Evolutionary conservation across 1,140 invertebrate species (phyloP), one percentile per base, ranked within the genome.

Genomic region (Acromyrmex echinatior): DNA sequence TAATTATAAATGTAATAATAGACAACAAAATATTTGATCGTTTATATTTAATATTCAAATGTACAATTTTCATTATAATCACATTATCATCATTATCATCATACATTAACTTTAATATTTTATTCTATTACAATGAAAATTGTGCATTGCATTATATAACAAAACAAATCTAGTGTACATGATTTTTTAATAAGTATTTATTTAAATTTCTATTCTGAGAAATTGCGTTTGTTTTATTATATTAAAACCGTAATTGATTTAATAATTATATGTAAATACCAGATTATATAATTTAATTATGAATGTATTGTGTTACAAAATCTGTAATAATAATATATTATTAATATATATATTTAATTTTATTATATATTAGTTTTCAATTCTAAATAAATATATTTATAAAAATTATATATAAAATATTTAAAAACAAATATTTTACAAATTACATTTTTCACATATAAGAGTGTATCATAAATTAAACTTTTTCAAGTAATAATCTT

Each of bases 281-380:
- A 10, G 10, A 45, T 45, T 45, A 12, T 45, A 10, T 65, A 65
- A 56, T 74, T 74, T 58, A 74, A 74, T 74, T 58, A 2, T n/a
- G 3, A 58, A 21, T 35, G 3, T 71, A 18, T 35, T 4, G 0
- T 51, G 7, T 14, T 18, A 71, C 25, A 51, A 71, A 51, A 7
- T 4, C 21, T 49, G 12, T 51, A 71, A 51, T 28, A 68, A 68
- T 39, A 45, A 45, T 45, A 49, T 51, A 49, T 45, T 21, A 49
- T 45, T 25, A 25, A 25, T 25, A 25, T 25, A 25, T 25, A 25
- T 25, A 25, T 25, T 25, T 25, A 25, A 0, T 18, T 51, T 28
- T 51, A 28, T 73, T 45, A 31, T 28, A 18, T 28, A 18, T 28
- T 73, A 28, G 4, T 9, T 53, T 28, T 28, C 21, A 51, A 51